Conservation (phyloP, 23 tunicate genomes). For the Botrylloides violaceus region DNA sequence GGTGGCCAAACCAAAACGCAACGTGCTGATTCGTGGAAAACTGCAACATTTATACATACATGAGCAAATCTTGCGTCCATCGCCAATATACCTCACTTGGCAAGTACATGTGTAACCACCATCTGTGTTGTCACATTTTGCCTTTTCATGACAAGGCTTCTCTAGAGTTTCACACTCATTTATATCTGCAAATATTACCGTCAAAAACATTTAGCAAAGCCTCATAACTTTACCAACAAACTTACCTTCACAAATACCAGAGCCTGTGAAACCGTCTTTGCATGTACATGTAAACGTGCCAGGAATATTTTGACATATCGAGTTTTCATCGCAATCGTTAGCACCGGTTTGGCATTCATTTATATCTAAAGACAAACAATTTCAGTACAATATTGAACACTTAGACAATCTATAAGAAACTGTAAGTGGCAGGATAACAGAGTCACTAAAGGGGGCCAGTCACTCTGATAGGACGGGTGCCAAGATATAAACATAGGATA, state of each 20-base stretch:
- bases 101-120: slow-evolving; percentile 42
- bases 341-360: slow-evolving; percentile 27
- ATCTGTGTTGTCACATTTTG: slow-evolving; percentile 23
- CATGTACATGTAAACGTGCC: slow-evolving; percentile 38
- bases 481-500: no score
- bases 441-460: no score
- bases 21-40: no score
- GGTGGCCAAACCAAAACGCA: no score
- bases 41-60: slow-evolving; percentile 26
- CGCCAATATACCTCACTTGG: slow-evolving; percentile 20
- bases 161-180: slow-evolving; percentile 29
- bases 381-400: neutral
- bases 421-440: no score
- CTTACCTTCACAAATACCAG: slow-evolving; percentile 29
- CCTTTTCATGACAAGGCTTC: slow-evolving; percentile 7
- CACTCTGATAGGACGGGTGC: no score
- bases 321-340: slow-evolving; percentile 17
- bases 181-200: slow-evolving; percentile 20
- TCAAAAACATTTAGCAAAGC: neutral
- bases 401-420: no score
- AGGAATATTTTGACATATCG: slow-evolving; percentile 22
- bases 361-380: slow-evolving; percentile 9
- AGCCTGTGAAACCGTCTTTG: slow-evolving; percentile 33
- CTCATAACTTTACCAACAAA: neutral
- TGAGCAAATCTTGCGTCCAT: neutral